Percentiles rank a stretch among this genome's conserved stretches.
phyloP scores from a whole-genome alignment of 2,888 invertebrate genomes.

The Oligia fasciuncula region DNA sequence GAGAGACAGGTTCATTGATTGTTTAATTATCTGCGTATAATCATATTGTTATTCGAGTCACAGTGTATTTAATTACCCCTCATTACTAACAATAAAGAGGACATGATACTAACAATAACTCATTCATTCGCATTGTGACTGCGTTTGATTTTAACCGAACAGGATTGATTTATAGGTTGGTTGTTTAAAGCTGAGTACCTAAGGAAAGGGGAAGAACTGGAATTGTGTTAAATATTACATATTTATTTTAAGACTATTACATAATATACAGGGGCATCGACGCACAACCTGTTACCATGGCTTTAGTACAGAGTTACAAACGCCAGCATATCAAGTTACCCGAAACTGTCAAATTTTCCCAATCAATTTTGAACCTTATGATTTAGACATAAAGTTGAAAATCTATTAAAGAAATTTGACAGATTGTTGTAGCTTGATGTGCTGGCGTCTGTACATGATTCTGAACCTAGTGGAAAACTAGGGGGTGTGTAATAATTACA shows the following conservation, averaged over 20 bases:
- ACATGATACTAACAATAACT: conserved; percentile 69
- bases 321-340: no score
- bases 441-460: no score
- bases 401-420: no score
- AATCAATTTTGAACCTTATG: no score
- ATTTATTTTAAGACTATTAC: neutral
- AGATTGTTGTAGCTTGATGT: no score
- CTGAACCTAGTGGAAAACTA: no score
- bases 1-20: conserved; percentile 65
- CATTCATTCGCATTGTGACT: conserved; percentile 63
- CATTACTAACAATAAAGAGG: conserved; percentile 73
- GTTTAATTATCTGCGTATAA: conserved; percentile 63
- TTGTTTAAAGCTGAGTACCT: no score
- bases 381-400: no score
- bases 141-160: conserved; percentile 44
- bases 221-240: neutral
- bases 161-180: conserved; percentile 11
- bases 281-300: no score
- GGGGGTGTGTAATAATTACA: neutral
- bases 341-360: no score
- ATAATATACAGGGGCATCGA: no score
- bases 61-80: conserved; percentile 71
- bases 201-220: neutral
- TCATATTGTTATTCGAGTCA: conserved; percentile 71
- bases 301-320: no score